These are phyloP conservation scores for Yponomeuta plumbellus DNA, from an alignment of 2,888 invertebrate species.

Conservation along the genomic window DNA sequence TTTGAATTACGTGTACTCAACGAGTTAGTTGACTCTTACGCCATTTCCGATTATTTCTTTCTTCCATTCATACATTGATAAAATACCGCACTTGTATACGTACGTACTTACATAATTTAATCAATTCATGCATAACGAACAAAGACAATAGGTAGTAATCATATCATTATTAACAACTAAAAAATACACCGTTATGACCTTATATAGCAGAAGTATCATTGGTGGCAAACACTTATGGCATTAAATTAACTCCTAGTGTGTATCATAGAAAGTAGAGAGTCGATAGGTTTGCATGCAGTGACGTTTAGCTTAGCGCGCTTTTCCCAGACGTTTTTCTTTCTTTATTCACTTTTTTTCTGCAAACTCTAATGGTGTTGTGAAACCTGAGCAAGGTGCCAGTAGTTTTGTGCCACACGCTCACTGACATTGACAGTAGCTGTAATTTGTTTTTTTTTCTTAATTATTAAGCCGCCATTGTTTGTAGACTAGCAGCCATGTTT, in stretches of 20 bases:
- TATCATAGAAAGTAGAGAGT: conserved; percentile 35
- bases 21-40: too few relatives aligned
- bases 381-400: conserved; percentile 20
- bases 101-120: background rate
- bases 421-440: conserved; percentile 2
- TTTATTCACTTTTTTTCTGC: conserved; percentile 26
- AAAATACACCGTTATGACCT: background rate
- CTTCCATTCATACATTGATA: background rate
- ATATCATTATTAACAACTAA: conserved; percentile 10
- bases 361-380: conserved; percentile 20
- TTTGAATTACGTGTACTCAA: too few relatives aligned
- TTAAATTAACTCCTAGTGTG: conserved; percentile 6
- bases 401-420: conserved; percentile 14
- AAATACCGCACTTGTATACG: background rate
- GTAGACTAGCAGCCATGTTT: background rate
- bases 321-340: conserved; percentile 28
- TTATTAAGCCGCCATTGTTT: conserved; percentile 1
- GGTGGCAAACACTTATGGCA: background rate
- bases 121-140: background rate
- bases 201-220: background rate
- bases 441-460: background rate
- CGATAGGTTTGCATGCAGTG: conserved; percentile 18
- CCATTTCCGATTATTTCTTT: background rate
- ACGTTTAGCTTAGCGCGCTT: conserved; percentile 32
- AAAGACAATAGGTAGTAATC: conserved; percentile 18